Base-by-base conservation (phyloP, 2,797 vertebrate genomes). In the Zenarchopterus dispar region DNA sequence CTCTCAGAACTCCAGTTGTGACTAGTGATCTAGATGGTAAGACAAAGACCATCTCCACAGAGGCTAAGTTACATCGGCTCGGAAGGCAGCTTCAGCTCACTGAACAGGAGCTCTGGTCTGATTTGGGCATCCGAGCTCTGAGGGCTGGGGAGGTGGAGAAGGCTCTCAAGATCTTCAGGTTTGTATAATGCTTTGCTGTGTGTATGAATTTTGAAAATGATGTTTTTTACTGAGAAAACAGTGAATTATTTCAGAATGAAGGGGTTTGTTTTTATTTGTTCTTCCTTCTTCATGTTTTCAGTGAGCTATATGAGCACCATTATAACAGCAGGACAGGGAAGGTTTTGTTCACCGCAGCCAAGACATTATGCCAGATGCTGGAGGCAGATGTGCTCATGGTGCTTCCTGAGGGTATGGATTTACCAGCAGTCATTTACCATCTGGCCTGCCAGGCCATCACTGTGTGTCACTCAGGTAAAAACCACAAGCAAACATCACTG, bases 161-260 rank as follows among this genome's bases (percentile, higher is more conserved):
- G 15, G 94, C 95, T 1, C 71, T 99, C 24, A 91, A 91, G 62
- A 96, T 95, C 56, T 95, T 97, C 91, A 95, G 96, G 98, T 99
- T 22, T 58, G 72, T 2, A 47, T 56, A 11, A 44, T 46, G 31
- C 18, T 54, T 8, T 24, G 17, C 2, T 1, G 2, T 33, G 22
- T 62, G 23, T 23, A 9, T 42, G 13, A 67, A 39, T 58, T 43
- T 19, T 44, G 22, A 9, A 10, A 10, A n/a, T 15, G n/a, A 1
- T 9, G 24, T 2, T 19, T 61, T 4, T 31, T 24, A 9, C 3
- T 23, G 8, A 13, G 8, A 47, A 47, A 45, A 54, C 5, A 2
- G 46, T 31, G 8, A 7, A 39, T 60, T 19, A 11, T 59, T 57
- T 17, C 19, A 24, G 9, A 9, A 28, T 21, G 51, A 18, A 61